Conservation (phyloP, 2,113 vertebrate genomes). For the Spea bombifrons region DNA sequence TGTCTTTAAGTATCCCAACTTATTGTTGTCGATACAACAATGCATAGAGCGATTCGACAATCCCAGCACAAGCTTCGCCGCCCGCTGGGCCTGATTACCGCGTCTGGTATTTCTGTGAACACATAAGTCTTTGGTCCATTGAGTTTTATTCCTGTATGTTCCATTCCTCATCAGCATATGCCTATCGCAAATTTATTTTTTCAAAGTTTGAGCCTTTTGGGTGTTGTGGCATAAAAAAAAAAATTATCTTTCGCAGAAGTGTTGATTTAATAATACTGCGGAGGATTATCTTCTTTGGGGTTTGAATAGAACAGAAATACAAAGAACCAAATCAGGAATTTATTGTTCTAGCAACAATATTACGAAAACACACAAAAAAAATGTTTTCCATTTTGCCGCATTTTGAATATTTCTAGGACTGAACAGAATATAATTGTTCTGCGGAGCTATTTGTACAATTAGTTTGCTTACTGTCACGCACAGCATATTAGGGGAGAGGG, state of each 20-base stretch:
- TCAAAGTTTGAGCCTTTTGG: conserved; percentile 21
- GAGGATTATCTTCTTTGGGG: conserved; percentile 24
- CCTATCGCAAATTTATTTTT: conserved; percentile 27
- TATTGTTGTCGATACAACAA: conserved; percentile 20
- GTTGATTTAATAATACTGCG: conserved; percentile 33
- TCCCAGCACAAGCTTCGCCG: background rate
- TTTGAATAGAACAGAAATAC: background rate
- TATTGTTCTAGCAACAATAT: background rate
- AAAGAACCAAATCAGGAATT: conserved; percentile 1
- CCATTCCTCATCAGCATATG: conserved; percentile 15
- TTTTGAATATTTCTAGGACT: conserved; percentile 4
- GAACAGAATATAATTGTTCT: conserved; percentile 17
- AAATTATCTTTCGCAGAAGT: conserved; percentile 18
- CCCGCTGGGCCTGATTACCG: conserved; percentile 28
- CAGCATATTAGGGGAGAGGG: no score
- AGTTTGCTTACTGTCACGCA: background rate
- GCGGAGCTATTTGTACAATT: background rate
- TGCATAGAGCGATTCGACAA: background rate
- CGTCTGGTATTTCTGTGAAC: conserved; percentile 21
- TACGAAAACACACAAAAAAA: background rate
- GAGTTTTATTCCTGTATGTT: conserved; percentile 27
- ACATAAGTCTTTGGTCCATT: conserved; percentile 28
- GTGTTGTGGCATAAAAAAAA: conserved; percentile 10
- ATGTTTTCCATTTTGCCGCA: conserved; percentile 18
- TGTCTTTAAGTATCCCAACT: conserved; percentile 2